phyloP scores from a whole-genome alignment of 2,888 invertebrate species.

The Cyclophora punctaria region DNA sequence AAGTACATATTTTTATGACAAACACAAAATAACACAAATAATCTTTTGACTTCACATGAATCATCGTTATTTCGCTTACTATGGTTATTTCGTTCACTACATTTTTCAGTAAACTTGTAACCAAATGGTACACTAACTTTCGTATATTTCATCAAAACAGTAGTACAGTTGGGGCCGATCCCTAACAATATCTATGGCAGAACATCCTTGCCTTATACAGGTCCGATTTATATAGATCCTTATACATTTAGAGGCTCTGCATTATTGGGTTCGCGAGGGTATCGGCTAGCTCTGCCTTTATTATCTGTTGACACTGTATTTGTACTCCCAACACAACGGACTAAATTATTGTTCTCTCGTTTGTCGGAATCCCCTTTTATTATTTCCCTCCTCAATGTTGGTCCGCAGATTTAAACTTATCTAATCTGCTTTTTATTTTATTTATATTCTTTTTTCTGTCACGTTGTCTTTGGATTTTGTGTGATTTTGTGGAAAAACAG shows the following conservation, averaged over 20 bases:
- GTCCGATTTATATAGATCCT: constrained; percentile 35
- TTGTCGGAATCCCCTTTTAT: constrained; percentile 32
- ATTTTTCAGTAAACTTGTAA: constrained; percentile 6
- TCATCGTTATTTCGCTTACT: not conserved
- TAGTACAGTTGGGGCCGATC: constrained; percentile 34
- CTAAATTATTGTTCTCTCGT: constrained; percentile 44
- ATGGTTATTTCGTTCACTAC: not conserved
- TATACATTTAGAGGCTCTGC: constrained; percentile 37
- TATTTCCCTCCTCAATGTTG: constrained; percentile 22
- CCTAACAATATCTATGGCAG: constrained; percentile 38
- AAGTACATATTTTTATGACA: not conserved
- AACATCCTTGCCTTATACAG: constrained; percentile 43
- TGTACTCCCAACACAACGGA: constrained; percentile 38
- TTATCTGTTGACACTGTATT: constrained; percentile 55
- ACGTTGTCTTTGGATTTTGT: too few species aligned
- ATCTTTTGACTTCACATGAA: not conserved
- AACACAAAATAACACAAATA: not conserved
- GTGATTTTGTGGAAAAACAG: too few species aligned
- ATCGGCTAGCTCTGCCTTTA: constrained; percentile 42
- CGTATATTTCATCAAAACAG: constrained; percentile 36
- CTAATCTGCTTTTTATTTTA: constrained; percentile 21
- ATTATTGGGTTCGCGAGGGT: constrained; percentile 44
- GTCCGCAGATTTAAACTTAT: constrained; percentile 23
- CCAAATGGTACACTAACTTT: constrained; percentile 18
- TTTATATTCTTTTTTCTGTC: not conserved